Evolutionary conservation across 1,140 invertebrate genomes (phyloP).

Genomic region (Platyscapa corneri): DNA sequence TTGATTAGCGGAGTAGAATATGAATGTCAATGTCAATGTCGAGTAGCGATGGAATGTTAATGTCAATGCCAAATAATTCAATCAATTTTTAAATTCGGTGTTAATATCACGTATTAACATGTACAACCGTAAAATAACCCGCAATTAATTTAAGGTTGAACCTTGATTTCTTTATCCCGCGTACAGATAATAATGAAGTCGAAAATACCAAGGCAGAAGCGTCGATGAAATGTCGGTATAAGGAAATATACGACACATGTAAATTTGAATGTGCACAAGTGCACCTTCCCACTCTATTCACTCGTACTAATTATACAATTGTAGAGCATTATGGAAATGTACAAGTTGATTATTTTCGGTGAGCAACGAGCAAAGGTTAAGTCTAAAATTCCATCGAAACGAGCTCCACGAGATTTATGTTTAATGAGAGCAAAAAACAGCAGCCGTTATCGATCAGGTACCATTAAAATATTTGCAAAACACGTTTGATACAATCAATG

Average conservation of each 20-base stretch:
- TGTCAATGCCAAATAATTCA: neutral
- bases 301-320: no score
- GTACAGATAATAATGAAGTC: neutral
- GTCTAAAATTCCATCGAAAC: no score
- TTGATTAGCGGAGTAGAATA: neutral
- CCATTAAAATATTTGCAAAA: no score
- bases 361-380: no score
- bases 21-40: conserved; percentile 11
- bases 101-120: neutral
- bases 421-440: no score
- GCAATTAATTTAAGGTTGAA: neutral
- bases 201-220: neutral
- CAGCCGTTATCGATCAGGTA: no score
- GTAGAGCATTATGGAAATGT: no score
- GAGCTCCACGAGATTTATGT: no score
- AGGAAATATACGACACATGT: neutral
- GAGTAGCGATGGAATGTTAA: conserved; percentile 4
- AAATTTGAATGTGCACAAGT: neutral
- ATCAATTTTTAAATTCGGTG: neutral
- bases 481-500: no score
- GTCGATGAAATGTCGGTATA: neutral
- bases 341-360: no score
- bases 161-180: neutral
- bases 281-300: neutral
- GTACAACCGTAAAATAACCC: neutral